phyloP scores from a whole-genome alignment of 2,113 vertebrate species.

The Ictalurus punctatus region DNA sequence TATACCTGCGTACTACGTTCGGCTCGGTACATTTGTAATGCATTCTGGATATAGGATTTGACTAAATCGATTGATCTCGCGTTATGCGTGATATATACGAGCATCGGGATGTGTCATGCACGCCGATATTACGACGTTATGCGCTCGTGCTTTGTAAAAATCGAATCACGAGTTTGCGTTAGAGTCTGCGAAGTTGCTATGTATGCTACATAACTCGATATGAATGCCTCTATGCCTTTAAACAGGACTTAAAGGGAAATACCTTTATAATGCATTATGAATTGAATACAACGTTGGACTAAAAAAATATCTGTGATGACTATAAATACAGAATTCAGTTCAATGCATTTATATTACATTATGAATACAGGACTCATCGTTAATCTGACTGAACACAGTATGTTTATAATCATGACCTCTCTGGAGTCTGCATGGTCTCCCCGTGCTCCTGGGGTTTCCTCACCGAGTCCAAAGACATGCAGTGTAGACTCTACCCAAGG shows the following conservation, averaged over 20 bases:
- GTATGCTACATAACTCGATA: neutral
- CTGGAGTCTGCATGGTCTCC: no score
- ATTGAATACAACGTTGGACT: neutral
- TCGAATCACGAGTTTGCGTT: no score
- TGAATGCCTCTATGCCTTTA: no score
- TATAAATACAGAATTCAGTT: neutral
- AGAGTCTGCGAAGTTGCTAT: neutral
- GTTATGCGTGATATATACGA: neutral
- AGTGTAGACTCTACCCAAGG: no score
- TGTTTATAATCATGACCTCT: neutral
- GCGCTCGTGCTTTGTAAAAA: no score
- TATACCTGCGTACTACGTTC: no score
- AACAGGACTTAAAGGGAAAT: no score
- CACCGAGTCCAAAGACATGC: no score
- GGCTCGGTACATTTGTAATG: neutral
- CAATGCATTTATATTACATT: no score
- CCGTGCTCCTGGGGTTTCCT: no score
- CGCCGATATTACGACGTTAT: no score
- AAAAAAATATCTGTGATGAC: neutral
- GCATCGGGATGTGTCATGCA: no score
- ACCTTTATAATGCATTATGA: neutral
- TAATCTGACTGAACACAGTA: neutral
- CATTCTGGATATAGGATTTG: neutral
- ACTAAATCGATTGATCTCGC: neutral
- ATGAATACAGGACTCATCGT: neutral